These are phyloP conservation scores for Poeciliopsis prolifica DNA, from an alignment of 2,113 vertebrate genomes.

Conservation along the genomic window DNA sequence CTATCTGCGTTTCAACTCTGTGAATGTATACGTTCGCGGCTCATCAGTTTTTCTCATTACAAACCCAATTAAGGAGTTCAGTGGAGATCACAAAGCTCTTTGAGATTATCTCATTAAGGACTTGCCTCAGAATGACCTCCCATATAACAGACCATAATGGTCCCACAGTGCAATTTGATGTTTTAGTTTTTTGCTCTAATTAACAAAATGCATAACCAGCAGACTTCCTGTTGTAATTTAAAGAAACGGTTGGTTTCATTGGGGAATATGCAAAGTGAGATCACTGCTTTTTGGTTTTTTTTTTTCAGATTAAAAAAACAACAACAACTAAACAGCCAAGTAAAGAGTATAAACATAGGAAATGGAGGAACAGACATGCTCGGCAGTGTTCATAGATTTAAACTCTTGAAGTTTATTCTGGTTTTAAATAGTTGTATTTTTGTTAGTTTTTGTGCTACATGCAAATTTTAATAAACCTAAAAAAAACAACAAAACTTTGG, in stretches of 20 bases:
- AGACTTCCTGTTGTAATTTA: constrained; percentile 2
- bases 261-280: background rate
- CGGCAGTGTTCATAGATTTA: background rate
- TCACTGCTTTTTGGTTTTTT: background rate
- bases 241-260: background rate
- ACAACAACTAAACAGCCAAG: background rate
- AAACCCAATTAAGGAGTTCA: constrained; percentile 39
- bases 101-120: constrained; percentile 32
- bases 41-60: constrained; percentile 47
- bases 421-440: background rate
- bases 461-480: background rate
- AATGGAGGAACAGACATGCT: background rate
- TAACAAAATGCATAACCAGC: constrained; percentile 2
- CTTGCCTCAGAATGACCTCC: constrained; percentile 3
- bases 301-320: background rate
- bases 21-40: constrained; percentile 28
- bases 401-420: background rate
- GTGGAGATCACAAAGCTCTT: constrained; percentile 31
- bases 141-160: background rate
- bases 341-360: background rate
- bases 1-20: constrained; percentile 27
- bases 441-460: too few species aligned
- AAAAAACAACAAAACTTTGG: background rate
- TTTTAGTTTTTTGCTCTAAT: background rate
- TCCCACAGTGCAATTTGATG: background rate